Base-by-base conservation (phyloP, 2,797 vertebrate genomes). In the Meriones psammophilus region DNA sequence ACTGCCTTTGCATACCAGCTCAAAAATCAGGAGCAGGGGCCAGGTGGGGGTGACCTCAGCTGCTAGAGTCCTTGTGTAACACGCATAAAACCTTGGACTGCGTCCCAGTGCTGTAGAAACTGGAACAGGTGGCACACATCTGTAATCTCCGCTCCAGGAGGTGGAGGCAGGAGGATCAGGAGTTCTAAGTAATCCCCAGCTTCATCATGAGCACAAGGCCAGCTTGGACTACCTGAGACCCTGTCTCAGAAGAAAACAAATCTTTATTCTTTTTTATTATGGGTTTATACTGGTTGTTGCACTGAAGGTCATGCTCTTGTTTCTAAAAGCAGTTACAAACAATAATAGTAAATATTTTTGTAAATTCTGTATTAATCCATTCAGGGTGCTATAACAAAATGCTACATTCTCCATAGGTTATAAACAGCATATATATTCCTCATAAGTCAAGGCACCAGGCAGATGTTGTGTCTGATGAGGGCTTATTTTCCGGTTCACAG, bases 21-120 rank as follows among this genome's bases (percentile, higher is more conserved):
- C 33, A 91, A 92, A 96, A 92, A 33, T 50, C 33, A 77, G 83
- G 73, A 78, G 22, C 76, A 26, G 56, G 83, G 42, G 56, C 46
- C 39, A 30, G 76, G 46, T 8, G 58, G 26, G n/a, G 18, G 10
- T 7, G 46, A 60, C 20, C 24, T 64, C 58, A 81, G 56, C 33
- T 14, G n/a, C 1, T 15, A 36, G 7, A 26, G 71, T 3, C 36
- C 50, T 58, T 58, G 30, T 56, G 15, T 54, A 18, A 33, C 15
- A 33, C 13, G 3, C 74, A 46, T 42, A 50, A 30, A 17, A 8
- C 50, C 50, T 5, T 78, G 17, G 50, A 50, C 76, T 54, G 30
- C 46, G 26, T 28, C 60, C 80, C 80, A 64, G 26, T 14, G 18
- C 9, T 18, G 26, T 30, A 64, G 36, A 64, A 64, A 46, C 26